phyloP scores from a whole-genome alignment of 2,113 vertebrate species.

The Spilogale gracilis region DNA sequence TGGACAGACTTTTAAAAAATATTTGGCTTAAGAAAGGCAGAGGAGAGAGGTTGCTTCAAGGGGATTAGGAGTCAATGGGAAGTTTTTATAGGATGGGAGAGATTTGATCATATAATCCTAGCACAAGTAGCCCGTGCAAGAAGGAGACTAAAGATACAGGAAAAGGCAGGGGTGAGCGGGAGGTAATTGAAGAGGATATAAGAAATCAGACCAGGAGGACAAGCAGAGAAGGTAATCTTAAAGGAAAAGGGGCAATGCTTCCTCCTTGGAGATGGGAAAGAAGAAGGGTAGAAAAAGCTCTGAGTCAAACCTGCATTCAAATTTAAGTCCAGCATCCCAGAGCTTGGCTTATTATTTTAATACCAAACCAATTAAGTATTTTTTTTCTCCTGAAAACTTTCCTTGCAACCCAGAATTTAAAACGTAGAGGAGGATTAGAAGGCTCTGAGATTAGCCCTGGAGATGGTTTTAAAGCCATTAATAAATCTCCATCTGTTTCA shows the following conservation, averaged over 20 bases:
- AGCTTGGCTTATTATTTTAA: conserved; percentile 1
- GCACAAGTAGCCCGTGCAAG: not conserved
- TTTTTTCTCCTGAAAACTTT: conserved; percentile 4
- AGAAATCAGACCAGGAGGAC: not conserved
- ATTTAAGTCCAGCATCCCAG: not conserved
- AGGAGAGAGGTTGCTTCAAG: not conserved
- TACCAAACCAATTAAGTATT: not conserved
- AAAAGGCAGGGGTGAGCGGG: not conserved
- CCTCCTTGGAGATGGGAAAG: not conserved
- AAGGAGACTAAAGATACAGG: not conserved
- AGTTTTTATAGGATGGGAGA: not conserved
- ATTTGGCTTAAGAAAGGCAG: not conserved
- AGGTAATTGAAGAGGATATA: not conserved
- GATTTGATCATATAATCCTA: not conserved
- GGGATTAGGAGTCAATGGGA: not conserved
- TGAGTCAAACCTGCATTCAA: not conserved
- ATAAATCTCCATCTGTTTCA: not conserved
- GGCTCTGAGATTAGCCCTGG: not conserved
- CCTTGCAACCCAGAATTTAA: conserved; percentile 15
- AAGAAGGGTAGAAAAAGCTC: not conserved
- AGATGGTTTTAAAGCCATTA: conserved; percentile 11
- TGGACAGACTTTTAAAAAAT: not conserved
- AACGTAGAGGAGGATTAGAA: conserved; percentile 1
- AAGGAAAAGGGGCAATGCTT: not conserved
- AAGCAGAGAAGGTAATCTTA: not conserved